Evolutionary conservation across 2,113 vertebrate genomes (phyloP), one percentile per base, ranked within the genome.

Genomic region (Gymnarchus niloticus): DNA sequence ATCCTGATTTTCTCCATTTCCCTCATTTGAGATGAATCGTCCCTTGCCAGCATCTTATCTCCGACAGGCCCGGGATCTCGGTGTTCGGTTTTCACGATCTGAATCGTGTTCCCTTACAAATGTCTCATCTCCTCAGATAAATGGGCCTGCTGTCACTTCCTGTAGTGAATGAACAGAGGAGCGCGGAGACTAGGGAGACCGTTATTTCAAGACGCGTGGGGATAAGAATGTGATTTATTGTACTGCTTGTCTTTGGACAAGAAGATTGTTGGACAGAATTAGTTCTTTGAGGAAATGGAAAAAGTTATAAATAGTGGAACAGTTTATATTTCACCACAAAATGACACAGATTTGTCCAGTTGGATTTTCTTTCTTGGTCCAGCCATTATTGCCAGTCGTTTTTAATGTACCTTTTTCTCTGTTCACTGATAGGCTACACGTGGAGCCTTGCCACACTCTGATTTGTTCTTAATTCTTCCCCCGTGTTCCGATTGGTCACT

Each of bases 291-390:
- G 33, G 41, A 73, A 73, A 73, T 73, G 65, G n/a, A 73, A 73
- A 73, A 41, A 73, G 65, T 33, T 73, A 73, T 73, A 73, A 41
- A 73, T 73, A 73, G 65, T 73, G 65, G 65, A 73, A 73, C 19
- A 33, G 14, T 73, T 73, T 3, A 65, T 65, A 33, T 73, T 73
- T 73, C 14, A 37, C 65, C 33, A 73, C 33, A 41, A 37, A 41
- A 3, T 2, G 14, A 73, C 65, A 28, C 17, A 73, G 17, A 33
- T 82, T 52, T n/a, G n/a, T 54, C 48, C 12, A 33, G 7, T 48
- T 52, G 80, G 46, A 33, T 52, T 51, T 10, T 82, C 46, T 10
- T 6, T 48, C 51, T 82, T 33, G 25, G 12, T 56, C n/a, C 56
- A 56, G 51, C 51, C 56, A 14, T 33, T 48, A 23, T 41, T 54